Percentiles rank a stretch among this genome's conserved stretches.
phyloP scores from a whole-genome alignment of 2,797 vertebrate species.

The Poeciliopsis gracilis region DNA sequence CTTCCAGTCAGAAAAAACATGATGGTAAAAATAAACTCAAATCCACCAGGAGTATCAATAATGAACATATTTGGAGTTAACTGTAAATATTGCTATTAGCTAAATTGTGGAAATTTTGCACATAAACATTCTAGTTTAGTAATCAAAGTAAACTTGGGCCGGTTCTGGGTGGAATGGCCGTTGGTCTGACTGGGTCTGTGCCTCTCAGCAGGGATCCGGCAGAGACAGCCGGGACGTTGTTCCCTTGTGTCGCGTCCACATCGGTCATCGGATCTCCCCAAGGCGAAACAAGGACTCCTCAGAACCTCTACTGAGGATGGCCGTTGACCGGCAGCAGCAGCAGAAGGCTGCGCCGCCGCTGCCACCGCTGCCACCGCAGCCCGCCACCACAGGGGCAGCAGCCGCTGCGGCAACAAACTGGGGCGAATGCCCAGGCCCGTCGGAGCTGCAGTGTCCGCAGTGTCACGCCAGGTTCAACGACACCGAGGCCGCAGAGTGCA shows the following conservation, averaged over 20 bases:
- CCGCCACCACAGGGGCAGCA: slow-evolving; percentile 26
- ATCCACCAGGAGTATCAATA: neutral
- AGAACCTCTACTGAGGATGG: slow-evolving; percentile 71
- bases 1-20: neutral
- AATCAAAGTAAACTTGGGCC: neutral
- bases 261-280: slow-evolving; percentile 72
- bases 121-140: neutral
- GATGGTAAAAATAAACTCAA: neutral
- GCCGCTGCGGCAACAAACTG: slow-evolving; percentile 32
- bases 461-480: slow-evolving; percentile 86
- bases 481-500: slow-evolving; percentile 82
- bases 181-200: slow-evolving; percentile 12
- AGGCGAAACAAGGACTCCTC: slow-evolving; percentile 60
- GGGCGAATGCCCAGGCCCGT: slow-evolving; percentile 60
- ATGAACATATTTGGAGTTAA: neutral
- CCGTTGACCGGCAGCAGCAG: slow-evolving; percentile 62
- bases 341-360: slow-evolving; percentile 2
- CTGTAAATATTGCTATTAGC: neutral
- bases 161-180: neutral
- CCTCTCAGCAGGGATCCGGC: slow-evolving; percentile 46
- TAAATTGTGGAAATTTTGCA: neutral
- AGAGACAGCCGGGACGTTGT: slow-evolving; percentile 73
- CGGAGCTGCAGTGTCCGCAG: slow-evolving; percentile 88
- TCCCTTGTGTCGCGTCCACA: slow-evolving; percentile 72
- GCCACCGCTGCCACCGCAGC: slow-evolving; percentile 1